phyloP scores from a whole-genome alignment of 1,140 invertebrate genomes.

The Tetramorium simillimum region DNA sequence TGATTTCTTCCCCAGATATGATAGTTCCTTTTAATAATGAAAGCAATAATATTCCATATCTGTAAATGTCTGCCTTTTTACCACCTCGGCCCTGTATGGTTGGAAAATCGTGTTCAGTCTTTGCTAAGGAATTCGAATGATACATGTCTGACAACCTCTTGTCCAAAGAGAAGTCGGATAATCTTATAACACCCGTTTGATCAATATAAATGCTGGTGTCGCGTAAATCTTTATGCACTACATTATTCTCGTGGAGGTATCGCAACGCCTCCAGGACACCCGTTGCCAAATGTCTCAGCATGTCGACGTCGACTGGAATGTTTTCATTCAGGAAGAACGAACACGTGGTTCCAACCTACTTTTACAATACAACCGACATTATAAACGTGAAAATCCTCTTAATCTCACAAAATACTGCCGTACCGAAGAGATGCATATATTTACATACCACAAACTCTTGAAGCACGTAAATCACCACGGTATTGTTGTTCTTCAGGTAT shows the following conservation, averaged over 20 bases:
- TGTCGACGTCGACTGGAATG: slow-evolving; percentile 86
- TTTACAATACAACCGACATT: slow-evolving; percentile 48
- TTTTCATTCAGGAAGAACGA: slow-evolving; percentile 86
- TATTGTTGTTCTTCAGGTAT: slow-evolving; percentile 87
- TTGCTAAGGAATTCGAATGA: slow-evolving; percentile 74
- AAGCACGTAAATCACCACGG: slow-evolving; percentile 87
- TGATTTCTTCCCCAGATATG: slow-evolving; percentile 84
- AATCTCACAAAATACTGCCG: background rate
- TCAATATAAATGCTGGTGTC: slow-evolving; percentile 89
- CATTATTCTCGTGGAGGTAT: slow-evolving; percentile 91
- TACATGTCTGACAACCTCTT: slow-evolving; percentile 87
- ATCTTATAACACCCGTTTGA: slow-evolving; percentile 85
- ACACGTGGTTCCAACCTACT: slow-evolving; percentile 84
- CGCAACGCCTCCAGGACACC: slow-evolving; percentile 89
- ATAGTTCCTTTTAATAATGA: slow-evolving; percentile 86
- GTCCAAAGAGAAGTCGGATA: slow-evolving; percentile 91
- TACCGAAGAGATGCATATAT: background rate
- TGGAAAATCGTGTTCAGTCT: slow-evolving; percentile 83
- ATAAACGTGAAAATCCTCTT: slow-evolving; percentile 21
- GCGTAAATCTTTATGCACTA: slow-evolving; percentile 91
- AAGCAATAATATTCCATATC: slow-evolving; percentile 88
- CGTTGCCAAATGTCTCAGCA: slow-evolving; percentile 88
- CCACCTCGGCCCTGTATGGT: slow-evolving; percentile 87
- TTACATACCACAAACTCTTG: slow-evolving; percentile 89
- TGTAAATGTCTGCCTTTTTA: slow-evolving; percentile 91